Evolutionary conservation across 2,797 vertebrate species (phyloP).

Genomic region (Cirrhinus mrigala): DNA sequence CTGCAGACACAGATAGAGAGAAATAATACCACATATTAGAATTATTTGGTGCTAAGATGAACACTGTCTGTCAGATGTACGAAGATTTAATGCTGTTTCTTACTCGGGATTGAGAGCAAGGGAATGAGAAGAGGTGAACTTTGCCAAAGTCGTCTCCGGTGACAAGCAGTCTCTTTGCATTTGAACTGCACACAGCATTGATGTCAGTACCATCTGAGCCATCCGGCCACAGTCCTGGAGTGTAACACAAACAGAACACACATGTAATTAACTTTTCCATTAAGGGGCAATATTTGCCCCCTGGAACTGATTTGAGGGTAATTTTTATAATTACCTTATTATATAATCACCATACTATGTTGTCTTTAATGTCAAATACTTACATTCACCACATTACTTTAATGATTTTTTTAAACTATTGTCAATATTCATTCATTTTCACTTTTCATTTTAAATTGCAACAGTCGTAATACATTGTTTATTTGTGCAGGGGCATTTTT

Average conservation of each 20-base stretch:
- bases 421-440: too few species aligned
- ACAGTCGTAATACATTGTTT: too few species aligned
- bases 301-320: too few species aligned
- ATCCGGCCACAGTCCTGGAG: slow-evolving; percentile 94
- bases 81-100: slow-evolving; percentile 37
- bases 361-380: too few species aligned
- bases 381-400: too few species aligned
- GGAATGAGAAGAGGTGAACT: slow-evolving; percentile 96
- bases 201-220: slow-evolving; percentile 97
- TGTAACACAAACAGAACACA: slow-evolving; percentile 5
- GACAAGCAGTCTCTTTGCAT: slow-evolving; percentile 86
- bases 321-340: too few species aligned
- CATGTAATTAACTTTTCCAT: background rate
- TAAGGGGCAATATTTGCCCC: too few species aligned
- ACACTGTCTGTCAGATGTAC: background rate
- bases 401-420: too few species aligned
- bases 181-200: slow-evolving; percentile 90
- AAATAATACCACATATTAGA: background rate
- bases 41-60: background rate
- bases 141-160: slow-evolving; percentile 99
- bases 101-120: slow-evolving; percentile 96
- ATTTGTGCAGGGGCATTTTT: too few species aligned
- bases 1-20: slow-evolving; percentile 72
- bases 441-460: too few species aligned
- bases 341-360: too few species aligned